phyloP scores from a whole-genome alignment of 2,888 invertebrate species.

The Leptinotarsa tumamoca region DNA sequence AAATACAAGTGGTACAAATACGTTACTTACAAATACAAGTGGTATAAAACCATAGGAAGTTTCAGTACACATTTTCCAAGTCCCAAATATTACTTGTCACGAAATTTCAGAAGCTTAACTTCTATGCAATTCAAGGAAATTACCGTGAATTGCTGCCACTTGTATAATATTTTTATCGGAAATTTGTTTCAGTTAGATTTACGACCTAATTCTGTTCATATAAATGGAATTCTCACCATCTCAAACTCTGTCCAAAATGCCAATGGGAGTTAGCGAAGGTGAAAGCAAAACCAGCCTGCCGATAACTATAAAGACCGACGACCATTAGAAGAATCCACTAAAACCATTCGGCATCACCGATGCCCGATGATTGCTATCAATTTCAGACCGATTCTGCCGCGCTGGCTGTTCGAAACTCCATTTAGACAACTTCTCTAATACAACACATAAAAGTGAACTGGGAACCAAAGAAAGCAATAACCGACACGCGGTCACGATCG shows the following conservation, averaged over 20 bases:
- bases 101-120: too few relatives aligned
- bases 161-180: too few relatives aligned
- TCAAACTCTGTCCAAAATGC: not conserved
- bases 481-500: constrained; percentile 61
- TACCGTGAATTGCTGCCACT: too few relatives aligned
- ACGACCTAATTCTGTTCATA: too few relatives aligned
- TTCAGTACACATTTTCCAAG: too few relatives aligned
- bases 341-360: constrained; percentile 32
- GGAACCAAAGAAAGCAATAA: constrained; percentile 63
- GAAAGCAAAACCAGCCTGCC: constrained; percentile 20
- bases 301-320: constrained; percentile 27
- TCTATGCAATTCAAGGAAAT: too few relatives aligned
- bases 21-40: too few relatives aligned
- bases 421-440: constrained; percentile 56
- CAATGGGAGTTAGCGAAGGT: constrained; percentile 19
- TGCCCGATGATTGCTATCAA: constrained; percentile 40
- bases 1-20: too few relatives aligned
- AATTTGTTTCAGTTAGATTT: too few relatives aligned
- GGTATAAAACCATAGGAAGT: too few relatives aligned
- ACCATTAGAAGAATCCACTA: constrained; percentile 26
- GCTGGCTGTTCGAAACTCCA: constrained; percentile 51
- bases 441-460: constrained; percentile 61
- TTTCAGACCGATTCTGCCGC: constrained; percentile 31
- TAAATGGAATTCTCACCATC: not conserved
- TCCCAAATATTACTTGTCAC: too few relatives aligned